A percentile compares a stretch with the other conserved stretches of the same genome.
phyloP scores from a whole-genome alignment of 2,797 vertebrate genomes.

The Lagocephalus sceleratus region DNA sequence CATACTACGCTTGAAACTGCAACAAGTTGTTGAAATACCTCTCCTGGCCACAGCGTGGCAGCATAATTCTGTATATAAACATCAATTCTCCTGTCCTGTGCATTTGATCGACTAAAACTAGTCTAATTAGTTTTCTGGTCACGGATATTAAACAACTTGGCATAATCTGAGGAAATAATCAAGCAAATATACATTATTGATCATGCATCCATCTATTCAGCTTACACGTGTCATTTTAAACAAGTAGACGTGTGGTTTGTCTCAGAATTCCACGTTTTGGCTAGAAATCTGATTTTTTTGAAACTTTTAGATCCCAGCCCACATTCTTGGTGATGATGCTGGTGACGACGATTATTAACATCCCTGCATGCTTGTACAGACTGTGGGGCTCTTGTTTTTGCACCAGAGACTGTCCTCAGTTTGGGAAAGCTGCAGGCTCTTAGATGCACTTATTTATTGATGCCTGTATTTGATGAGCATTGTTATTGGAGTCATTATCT shows the following conservation, averaged over 20 bases:
- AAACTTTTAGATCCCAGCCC: background rate
- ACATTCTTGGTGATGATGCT: too few relatives aligned
- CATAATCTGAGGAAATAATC: background rate
- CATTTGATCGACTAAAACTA: background rate
- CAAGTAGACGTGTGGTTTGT: too few relatives aligned
- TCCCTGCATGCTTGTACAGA: background rate
- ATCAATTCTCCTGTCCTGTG: background rate
- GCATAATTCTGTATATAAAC: slow-evolving; percentile 40
- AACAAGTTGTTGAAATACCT: slow-evolving; percentile 18
- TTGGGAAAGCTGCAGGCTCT: background rate
- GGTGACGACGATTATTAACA: background rate
- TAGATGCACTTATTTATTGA: slow-evolving; percentile 40
- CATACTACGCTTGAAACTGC: background rate
- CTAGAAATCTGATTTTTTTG: background rate
- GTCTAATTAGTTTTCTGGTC: background rate
- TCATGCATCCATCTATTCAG: too few relatives aligned
- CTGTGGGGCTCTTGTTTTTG: background rate
- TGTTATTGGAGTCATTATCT: slow-evolving; percentile 42
- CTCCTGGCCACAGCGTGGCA: slow-evolving; percentile 62
- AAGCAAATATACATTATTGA: slow-evolving; percentile 1
- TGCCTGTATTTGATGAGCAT: slow-evolving; percentile 31
- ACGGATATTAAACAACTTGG: background rate
- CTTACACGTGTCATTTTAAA: too few relatives aligned
- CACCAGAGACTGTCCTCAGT: background rate
- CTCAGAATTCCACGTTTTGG: background rate